Conservation (phyloP, 2,888 invertebrate genomes). For the Tetranychus piercei region DNA sequence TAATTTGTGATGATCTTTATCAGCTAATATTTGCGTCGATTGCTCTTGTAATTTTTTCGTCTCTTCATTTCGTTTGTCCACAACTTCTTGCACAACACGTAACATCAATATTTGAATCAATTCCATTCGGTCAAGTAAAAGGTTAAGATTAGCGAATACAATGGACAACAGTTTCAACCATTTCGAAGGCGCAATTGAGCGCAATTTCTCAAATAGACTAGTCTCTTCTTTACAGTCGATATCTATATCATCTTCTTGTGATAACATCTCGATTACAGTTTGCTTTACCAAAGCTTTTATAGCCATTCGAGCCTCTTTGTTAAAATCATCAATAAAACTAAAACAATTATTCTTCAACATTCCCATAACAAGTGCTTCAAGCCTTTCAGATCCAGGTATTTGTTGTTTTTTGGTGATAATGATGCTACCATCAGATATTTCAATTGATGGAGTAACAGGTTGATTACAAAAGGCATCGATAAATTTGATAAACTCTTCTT, state of each 20-base stretch:
- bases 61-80: conserved; percentile 14
- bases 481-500: conserved; percentile 78
- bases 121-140: conserved; percentile 52
- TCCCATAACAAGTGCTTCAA: conserved; percentile 71
- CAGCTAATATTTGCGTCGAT: conserved; percentile 41
- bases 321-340: conserved; percentile 52
- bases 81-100: neutral
- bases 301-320: conserved; percentile 67
- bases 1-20: conserved; percentile 49
- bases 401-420: conserved; percentile 3
- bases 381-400: conserved; percentile 46
- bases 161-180: conserved; percentile 50
- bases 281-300: conserved; percentile 75
- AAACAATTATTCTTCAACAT: conserved; percentile 67
- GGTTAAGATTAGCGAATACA: conserved; percentile 46
- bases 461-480: conserved; percentile 76
- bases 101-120: conserved; percentile 51
- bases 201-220: conserved; percentile 42
- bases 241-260: conserved; percentile 33
- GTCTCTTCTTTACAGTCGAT: conserved; percentile 29
- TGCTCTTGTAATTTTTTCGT: conserved; percentile 32
- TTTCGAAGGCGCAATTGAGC: conserved; percentile 45
- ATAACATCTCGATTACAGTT: conserved; percentile 34
- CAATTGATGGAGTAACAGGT: conserved; percentile 40
- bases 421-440: conserved; percentile 13